These are phyloP conservation scores for Podocnemis expansa DNA, from an alignment of 2,113 vertebrate genomes.

Conservation along the genomic window DNA sequence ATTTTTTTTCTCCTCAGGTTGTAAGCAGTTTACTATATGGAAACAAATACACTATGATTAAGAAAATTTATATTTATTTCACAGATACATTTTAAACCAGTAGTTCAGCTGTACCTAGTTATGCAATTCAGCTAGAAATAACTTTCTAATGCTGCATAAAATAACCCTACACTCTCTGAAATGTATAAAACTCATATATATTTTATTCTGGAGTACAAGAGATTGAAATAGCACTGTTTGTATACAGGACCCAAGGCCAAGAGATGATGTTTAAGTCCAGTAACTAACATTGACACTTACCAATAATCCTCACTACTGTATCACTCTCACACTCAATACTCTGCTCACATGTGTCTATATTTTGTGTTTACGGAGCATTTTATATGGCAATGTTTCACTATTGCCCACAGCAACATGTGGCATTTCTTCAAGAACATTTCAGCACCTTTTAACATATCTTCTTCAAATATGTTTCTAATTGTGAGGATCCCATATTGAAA, in stretches of 20 bases:
- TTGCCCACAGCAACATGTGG: slow-evolving; percentile 71
- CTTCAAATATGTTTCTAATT: slow-evolving; percentile 66
- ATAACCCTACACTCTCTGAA: slow-evolving; percentile 19
- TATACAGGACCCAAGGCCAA: slow-evolving; percentile 30
- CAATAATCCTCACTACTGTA: slow-evolving; percentile 62
- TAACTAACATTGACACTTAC: slow-evolving; percentile 59
- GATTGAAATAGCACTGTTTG: slow-evolving; percentile 50
- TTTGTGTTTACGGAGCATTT: slow-evolving; percentile 66
- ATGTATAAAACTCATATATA: background rate
- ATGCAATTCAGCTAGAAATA: slow-evolving; percentile 43
- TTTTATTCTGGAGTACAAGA: background rate
- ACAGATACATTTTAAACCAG: slow-evolving; percentile 38
- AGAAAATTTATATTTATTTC: background rate
- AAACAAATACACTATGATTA: background rate
- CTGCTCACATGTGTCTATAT: slow-evolving; percentile 66
- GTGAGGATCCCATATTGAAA: slow-evolving; percentile 63
- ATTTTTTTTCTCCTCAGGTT: slow-evolving; percentile 4
- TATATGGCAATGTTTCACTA: slow-evolving; percentile 70
- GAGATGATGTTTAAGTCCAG: slow-evolving; percentile 55
- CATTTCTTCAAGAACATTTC: slow-evolving; percentile 70
- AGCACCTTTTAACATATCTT: slow-evolving; percentile 61
- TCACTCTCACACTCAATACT: slow-evolving; percentile 64
- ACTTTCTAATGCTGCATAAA: slow-evolving; percentile 10
- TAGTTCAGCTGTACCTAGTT: slow-evolving; percentile 21
- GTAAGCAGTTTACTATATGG: slow-evolving; percentile 28